These are phyloP conservation scores for Poecilia wingei DNA, from an alignment of 2,797 vertebrate species.

Conservation along the genomic window DNA sequence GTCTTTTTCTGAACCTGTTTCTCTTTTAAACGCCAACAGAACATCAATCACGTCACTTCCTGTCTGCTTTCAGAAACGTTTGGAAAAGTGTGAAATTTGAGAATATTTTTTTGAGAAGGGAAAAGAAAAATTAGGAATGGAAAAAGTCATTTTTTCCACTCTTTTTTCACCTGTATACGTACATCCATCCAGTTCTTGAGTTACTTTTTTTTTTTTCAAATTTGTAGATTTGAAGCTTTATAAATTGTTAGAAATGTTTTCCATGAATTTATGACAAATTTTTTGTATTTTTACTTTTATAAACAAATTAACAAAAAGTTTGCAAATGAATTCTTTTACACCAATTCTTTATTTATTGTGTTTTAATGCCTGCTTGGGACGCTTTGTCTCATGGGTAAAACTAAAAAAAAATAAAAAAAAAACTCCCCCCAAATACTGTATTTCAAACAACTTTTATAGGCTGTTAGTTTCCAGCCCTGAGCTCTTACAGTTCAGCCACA, in stretches of 20 bases:
- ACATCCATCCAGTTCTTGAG: neutral
- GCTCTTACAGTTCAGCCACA: conserved; percentile 71
- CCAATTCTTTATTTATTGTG: neutral
- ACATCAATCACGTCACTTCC: conserved; percentile 15
- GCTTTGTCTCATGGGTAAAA: neutral
- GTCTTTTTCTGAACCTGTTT: conserved; percentile 40
- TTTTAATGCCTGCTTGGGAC: too few species aligned
- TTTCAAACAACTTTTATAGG: neutral
- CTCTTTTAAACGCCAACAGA: conserved; percentile 44
- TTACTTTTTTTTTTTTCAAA: neutral
- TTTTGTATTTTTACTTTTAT: neutral
- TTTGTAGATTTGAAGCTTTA: neutral
- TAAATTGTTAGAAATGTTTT: neutral
- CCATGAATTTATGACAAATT: neutral
- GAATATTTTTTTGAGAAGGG: neutral
- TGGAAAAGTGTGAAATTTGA: conserved; percentile 3
- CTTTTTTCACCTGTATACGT: neutral
- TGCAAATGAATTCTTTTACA: neutral
- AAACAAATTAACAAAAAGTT: neutral
- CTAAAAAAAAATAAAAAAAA: neutral
- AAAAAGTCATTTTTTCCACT: neutral
- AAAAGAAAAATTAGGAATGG: neutral
- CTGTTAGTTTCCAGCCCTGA: neutral
- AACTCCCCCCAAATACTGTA: neutral
- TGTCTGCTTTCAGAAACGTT: conserved; percentile 24